phyloP scores from a whole-genome alignment of 2,113 vertebrate genomes.

The Trinectes maculatus region DNA sequence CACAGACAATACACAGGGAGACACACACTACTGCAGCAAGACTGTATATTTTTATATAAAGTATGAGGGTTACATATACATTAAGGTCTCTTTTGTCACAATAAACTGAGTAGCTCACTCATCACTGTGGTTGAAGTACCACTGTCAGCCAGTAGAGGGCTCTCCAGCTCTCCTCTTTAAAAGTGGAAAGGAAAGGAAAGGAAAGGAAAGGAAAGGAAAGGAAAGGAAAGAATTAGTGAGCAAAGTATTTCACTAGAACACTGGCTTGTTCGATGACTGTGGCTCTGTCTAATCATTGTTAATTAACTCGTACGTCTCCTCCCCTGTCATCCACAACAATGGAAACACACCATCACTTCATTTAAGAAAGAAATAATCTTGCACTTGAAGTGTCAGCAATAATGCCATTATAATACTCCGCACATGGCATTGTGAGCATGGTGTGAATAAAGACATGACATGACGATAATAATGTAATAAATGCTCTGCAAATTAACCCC shows the following conservation, averaged over 20 bases:
- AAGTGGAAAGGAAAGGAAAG: slow-evolving; percentile 31
- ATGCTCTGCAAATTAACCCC: slow-evolving; percentile 78
- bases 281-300: slow-evolving; percentile 68
- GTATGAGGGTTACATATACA: too few relatives aligned
- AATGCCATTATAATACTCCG: slow-evolving; percentile 66
- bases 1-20: too few relatives aligned
- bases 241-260: slow-evolving; percentile 45
- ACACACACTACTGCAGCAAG: too few relatives aligned
- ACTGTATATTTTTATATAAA: too few relatives aligned
- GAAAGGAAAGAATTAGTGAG: slow-evolving; percentile 62
- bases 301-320: slow-evolving; percentile 78
- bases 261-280: slow-evolving; percentile 60
- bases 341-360: slow-evolving; percentile 73
- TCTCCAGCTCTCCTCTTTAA: slow-evolving; percentile 62
- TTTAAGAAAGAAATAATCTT: slow-evolving; percentile 77
- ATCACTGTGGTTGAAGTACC: background rate
- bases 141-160: slow-evolving; percentile 68
- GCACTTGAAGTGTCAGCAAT: slow-evolving; percentile 73
- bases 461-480: slow-evolving; percentile 78
- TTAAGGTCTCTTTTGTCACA: too few relatives aligned
- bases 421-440: slow-evolving; percentile 58
- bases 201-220: slow-evolving; percentile 40
- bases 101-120: too few relatives aligned
- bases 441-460: slow-evolving; percentile 70
- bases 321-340: slow-evolving; percentile 78